phyloP scores from a whole-genome alignment of 2,113 vertebrate species.

The Spilogale gracilis region DNA sequence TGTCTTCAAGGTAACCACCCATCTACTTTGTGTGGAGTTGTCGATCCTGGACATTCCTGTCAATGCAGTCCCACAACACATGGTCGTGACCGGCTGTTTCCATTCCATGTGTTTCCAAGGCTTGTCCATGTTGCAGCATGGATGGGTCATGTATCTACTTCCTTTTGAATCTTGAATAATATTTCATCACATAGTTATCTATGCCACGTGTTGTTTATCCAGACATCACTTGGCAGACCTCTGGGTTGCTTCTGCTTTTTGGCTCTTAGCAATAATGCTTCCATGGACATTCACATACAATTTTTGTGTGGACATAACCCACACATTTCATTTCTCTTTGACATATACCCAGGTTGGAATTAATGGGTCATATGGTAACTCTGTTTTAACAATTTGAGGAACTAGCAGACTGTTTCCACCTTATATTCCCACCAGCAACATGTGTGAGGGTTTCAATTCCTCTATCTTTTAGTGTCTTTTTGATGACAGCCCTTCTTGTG shows the following conservation, averaged over 20 bases:
- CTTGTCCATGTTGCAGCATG: not conserved
- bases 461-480: not conserved
- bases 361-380: not conserved
- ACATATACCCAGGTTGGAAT: not conserved
- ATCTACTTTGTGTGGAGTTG: not conserved
- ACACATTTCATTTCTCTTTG: not conserved
- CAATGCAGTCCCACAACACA: not conserved
- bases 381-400: not conserved
- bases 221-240: not conserved
- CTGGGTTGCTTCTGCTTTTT: not conserved
- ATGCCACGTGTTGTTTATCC: not conserved
- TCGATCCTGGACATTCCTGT: not conserved
- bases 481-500: not conserved
- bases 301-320: not conserved
- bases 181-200: not conserved
- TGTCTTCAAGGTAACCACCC: no score
- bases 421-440: not conserved
- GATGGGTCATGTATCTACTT: not conserved
- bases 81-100: not conserved
- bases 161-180: not conserved
- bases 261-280: not conserved
- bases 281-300: fast-evolving
- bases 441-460: not conserved
- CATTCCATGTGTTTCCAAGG: not conserved
- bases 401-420: not conserved